phyloP scores from a whole-genome alignment of 2,797 vertebrate species.

The Trachurus trachurus region DNA sequence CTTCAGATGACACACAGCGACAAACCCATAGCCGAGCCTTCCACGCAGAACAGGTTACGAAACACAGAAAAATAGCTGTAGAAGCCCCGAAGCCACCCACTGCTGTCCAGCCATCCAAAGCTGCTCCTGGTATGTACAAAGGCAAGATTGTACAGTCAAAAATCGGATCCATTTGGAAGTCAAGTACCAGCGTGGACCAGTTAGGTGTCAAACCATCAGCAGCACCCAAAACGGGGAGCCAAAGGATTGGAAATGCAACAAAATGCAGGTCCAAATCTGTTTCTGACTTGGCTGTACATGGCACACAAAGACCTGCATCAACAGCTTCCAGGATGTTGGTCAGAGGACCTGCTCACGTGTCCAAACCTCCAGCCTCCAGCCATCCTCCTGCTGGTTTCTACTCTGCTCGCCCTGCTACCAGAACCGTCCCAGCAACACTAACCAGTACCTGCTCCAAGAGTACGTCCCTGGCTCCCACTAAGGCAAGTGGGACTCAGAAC shows the following conservation, averaged over 20 bases:
- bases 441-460: constrained; percentile 47
- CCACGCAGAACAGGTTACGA: constrained; percentile 79
- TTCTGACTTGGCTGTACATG: constrained; percentile 24
- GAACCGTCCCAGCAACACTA: constrained; percentile 36
- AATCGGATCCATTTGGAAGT: constrained; percentile 93
- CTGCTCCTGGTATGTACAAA: constrained; percentile 89
- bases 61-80: constrained; percentile 72
- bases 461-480: constrained; percentile 38
- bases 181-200: constrained; percentile 45
- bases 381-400: constrained; percentile 26
- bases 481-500: constrained; percentile 47
- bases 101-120: constrained; percentile 71
- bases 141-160: constrained; percentile 93
- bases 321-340: constrained; percentile 63
- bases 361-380: constrained; percentile 38
- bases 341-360: constrained; percentile 34
- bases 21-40: constrained; percentile 83
- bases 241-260: constrained; percentile 24
- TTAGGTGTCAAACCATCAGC: constrained; percentile 40
- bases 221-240: constrained; percentile 26
- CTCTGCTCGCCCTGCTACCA: constrained; percentile 43
- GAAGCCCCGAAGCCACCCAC: constrained; percentile 80
- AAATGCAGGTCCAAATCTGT: constrained; percentile 66
- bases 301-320: constrained; percentile 34
- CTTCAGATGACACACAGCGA: constrained; percentile 59